Evolutionary conservation across 1,140 invertebrate species (phyloP).

Genomic region (Aphaenogaster ashmeadi): DNA sequence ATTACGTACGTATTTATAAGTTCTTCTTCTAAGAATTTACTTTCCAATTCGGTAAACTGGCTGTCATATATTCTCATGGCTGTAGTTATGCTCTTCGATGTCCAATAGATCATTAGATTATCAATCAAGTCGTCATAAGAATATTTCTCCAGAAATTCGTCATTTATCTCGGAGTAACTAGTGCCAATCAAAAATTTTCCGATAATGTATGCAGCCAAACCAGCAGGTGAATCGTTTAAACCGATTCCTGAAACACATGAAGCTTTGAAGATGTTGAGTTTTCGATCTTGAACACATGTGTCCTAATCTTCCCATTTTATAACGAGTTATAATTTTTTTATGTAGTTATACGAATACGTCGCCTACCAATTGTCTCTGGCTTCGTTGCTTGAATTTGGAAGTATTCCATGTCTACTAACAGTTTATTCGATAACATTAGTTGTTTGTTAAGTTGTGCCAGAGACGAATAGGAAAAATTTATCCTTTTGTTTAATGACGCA

Average conservation of each 20-base stretch:
- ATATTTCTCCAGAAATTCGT: conserved; percentile 89
- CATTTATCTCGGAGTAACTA: conserved; percentile 89
- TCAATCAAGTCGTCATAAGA: conserved; percentile 93
- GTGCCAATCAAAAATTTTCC: conserved; percentile 95
- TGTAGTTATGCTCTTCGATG: conserved; percentile 89
- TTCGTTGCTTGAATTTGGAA: not conserved
- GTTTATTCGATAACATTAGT: no score
- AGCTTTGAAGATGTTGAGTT: no score
- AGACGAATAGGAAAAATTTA: not conserved
- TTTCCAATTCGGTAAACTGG: not conserved
- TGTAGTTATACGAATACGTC: not conserved
- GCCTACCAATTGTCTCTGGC: not conserved
- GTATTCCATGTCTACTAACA: no score
- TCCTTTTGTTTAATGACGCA: no score
- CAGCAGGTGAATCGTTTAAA: conserved; percentile 90
- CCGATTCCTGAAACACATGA: conserved; percentile 87
- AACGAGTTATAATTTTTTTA: not conserved
- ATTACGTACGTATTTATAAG: not conserved
- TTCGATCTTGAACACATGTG: not conserved
- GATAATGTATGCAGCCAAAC: conserved; percentile 93
- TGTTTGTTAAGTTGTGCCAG: not conserved
- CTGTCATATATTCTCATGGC: conserved; percentile 89
- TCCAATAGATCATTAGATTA: conserved; percentile 96
- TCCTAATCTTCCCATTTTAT: not conserved
- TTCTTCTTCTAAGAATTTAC: not conserved